Evolutionary conservation across 2,113 vertebrate species (phyloP).

Genomic region (Stegostoma tigrinum): DNA sequence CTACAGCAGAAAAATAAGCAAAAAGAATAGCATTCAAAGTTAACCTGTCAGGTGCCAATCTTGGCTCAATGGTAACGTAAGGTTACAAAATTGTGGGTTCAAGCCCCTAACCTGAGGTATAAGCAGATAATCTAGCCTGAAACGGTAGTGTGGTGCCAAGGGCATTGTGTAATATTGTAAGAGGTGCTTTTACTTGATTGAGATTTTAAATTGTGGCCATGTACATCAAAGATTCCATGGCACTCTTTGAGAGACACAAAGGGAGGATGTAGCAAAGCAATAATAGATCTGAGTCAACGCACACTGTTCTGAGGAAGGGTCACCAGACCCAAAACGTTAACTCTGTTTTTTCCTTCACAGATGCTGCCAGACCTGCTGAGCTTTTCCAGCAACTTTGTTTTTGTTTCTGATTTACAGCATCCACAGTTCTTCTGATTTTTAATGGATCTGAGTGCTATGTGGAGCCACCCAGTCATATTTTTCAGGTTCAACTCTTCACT

Average conservation of each 20-base stretch:
- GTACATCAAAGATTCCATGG: neutral
- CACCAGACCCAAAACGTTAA: too few species aligned
- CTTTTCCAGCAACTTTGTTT: too few species aligned
- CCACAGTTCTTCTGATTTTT: too few species aligned
- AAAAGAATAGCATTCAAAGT: neutral
- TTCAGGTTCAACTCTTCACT: neutral
- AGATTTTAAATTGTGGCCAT: neutral
- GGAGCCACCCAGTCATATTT: neutral
- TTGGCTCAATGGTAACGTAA: neutral
- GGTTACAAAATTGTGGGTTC: neutral
- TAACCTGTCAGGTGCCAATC: neutral
- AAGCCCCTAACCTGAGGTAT: neutral
- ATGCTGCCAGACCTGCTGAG: too few species aligned
- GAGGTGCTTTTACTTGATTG: neutral
- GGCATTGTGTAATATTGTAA: neutral
- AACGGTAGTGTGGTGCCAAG: neutral
- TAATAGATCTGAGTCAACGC: too few species aligned
- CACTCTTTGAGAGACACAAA: neutral
- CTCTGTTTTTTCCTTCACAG: too few species aligned
- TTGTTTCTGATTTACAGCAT: too few species aligned
- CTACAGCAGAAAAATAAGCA: neutral
- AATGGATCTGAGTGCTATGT: neutral
- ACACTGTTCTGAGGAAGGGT: too few species aligned
- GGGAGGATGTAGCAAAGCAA: neutral
- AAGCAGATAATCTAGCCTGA: neutral